Conservation (phyloP, 2,113 vertebrate genomes). For the Chloroceryle aenea region DNA sequence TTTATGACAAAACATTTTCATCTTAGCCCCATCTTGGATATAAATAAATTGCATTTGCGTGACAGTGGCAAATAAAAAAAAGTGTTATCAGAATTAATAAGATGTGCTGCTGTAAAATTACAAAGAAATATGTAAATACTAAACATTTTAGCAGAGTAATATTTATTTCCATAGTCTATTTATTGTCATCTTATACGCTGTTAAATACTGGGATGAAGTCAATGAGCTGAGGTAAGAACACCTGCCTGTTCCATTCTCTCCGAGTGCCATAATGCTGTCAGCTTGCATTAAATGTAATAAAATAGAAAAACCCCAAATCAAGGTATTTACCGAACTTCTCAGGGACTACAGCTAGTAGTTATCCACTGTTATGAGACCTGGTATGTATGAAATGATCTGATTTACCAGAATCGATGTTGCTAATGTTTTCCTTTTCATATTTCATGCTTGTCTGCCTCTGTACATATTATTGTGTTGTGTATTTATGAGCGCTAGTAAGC, state of each 20-base stretch:
- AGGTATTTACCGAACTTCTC: conserved; percentile 79
- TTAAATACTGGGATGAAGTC: conserved; percentile 67
- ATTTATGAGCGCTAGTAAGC: conserved; percentile 84
- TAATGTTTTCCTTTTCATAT: conserved; percentile 71
- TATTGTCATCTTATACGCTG: conserved; percentile 72
- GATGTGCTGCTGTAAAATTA: conserved; percentile 62
- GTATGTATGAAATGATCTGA: conserved; percentile 79
- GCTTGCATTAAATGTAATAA: conserved; percentile 63
- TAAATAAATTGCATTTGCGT: conserved; percentile 51
- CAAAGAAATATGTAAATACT: conserved; percentile 76
- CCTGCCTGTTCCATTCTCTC: conserved; percentile 40
- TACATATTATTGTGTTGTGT: conserved; percentile 77
- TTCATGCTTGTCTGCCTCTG: conserved; percentile 77
- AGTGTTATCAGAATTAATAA: conserved; percentile 49
- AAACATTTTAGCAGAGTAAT: conserved; percentile 78
- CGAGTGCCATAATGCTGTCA: conserved; percentile 52
- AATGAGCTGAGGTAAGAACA: conserved; percentile 56
- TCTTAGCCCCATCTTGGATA: conserved; percentile 42
- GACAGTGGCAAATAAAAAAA: conserved; percentile 23
- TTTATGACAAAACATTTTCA: conserved; percentile 39
- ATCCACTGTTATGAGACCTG: conserved; percentile 67
- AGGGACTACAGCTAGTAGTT: conserved; percentile 81
- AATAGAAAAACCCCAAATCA: conserved; percentile 50
- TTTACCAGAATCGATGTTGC: conserved; percentile 75
- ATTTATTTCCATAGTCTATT: conserved; percentile 83